phyloP scores from a whole-genome alignment of 2,113 vertebrate genomes.

The Miniopterus natalensis region DNA sequence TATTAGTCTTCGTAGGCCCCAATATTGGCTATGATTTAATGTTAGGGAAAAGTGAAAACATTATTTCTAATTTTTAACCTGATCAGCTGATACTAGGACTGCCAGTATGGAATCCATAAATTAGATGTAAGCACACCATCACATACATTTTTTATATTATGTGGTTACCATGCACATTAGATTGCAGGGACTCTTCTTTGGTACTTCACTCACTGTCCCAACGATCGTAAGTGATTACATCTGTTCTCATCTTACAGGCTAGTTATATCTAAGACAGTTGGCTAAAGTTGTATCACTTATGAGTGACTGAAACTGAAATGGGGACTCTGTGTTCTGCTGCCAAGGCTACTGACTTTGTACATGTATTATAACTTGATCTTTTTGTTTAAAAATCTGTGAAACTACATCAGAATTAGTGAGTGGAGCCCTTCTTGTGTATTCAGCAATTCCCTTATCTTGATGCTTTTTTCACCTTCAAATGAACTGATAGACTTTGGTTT shows the following conservation, averaged over 20 bases:
- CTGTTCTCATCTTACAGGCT: neutral
- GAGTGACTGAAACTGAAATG: neutral
- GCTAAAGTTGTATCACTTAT: neutral
- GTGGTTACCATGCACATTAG: neutral
- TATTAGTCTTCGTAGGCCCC: neutral
- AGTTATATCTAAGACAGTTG: neutral
- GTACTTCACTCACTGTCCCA: neutral
- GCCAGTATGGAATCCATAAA: neutral
- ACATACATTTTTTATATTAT: neutral
- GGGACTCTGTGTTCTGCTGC: neutral
- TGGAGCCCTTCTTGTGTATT: neutral
- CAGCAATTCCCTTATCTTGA: neutral
- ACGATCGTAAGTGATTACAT: neutral
- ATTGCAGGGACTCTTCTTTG: neutral
- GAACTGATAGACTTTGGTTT: neutral
- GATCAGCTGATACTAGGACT: neutral
- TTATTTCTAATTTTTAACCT: neutral
- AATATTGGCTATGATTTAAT: neutral
- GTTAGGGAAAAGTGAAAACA: neutral
- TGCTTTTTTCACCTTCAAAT: neutral
- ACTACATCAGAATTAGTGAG: neutral
- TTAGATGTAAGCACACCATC: neutral
- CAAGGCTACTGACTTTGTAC: neutral
- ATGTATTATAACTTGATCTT: neutral
- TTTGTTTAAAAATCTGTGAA: neutral